Evolutionary conservation across 2,888 invertebrate genomes (phyloP), one percentile per base, ranked within the genome.

Genomic region (Ernsta delagoae): DNA sequence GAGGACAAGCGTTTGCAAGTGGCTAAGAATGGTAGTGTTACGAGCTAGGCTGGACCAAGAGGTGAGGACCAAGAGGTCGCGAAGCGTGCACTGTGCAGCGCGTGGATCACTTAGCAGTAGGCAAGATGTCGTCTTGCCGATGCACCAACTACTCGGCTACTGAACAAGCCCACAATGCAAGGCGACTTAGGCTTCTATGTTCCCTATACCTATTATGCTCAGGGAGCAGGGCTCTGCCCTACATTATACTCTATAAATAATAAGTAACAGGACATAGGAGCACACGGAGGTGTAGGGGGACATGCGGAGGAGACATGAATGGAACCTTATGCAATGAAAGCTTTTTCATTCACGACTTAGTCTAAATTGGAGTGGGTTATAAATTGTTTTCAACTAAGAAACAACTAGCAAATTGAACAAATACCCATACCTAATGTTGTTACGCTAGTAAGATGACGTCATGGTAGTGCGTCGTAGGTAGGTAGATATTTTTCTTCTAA

Each of bases 51-150:
- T n/a, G n/a, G n/a, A n/a, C 76, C 72, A 73, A 70, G 59, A 70
- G 77, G 77, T 77, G 79, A 80, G 80, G 84, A 80, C 79, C 84
- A 85, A 76, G 80, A 81, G 87, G 87, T 86, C 86, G 80, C 77
- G 78, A 77, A 77, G 79, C 78, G n/a, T n/a, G n/a, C n/a, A n/a
- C n/a, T n/a, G 77, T 78, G 77, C 75, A 78, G 80, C 73, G 73
- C 73, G 73, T 72, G 75, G 75, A 80, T 83, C 81, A 82, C 24
- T 53, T 59, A 59, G 16, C 9, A 24, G 76, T 53, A 79, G 78
- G 74, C 75, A 77, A 76, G 76, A 75, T 78, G 80, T 79, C 78
- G 80, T 24, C 24, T 24, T 76, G 75, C 76, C 74, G 78, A 79
- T 79, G 80, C 76, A 80, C 78, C 83, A 79, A 76, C 75, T 73